phyloP scores from a whole-genome alignment of 2,797 vertebrate species.

The Crocodylus rhombifer region DNA sequence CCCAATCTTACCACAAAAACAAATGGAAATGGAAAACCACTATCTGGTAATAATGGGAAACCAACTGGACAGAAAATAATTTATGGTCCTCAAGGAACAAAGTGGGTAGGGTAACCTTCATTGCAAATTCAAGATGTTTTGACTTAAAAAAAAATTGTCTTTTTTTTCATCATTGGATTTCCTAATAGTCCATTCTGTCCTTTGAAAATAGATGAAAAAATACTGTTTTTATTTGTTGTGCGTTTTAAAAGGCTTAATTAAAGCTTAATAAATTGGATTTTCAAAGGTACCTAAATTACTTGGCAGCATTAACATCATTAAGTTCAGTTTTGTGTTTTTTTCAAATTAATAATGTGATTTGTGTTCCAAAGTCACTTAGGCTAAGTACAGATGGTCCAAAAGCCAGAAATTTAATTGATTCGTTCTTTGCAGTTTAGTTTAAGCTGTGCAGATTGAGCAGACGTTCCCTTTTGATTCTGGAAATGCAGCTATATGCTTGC shows the following conservation, averaged over 20 bases:
- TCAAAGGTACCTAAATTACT: neutral
- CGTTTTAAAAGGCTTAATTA: slow-evolving; percentile 6
- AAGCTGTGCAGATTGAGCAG: too few relatives aligned
- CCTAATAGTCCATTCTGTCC: too few relatives aligned
- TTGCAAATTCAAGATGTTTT: slow-evolving; percentile 60
- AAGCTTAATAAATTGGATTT: neutral
- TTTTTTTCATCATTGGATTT: neutral
- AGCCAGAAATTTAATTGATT: too few relatives aligned
- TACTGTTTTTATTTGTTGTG: neutral
- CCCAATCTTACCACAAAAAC: slow-evolving; percentile 84
- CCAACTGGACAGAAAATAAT: slow-evolving; percentile 89
- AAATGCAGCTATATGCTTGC: too few relatives aligned
- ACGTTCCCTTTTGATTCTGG: too few relatives aligned
- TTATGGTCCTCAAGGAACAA: slow-evolving; percentile 94
- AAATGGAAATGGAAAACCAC: slow-evolving; percentile 84
- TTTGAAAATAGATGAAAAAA: neutral
- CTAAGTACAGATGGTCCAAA: too few relatives aligned
- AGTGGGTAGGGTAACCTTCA: slow-evolving; percentile 91
- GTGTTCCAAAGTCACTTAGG: neutral
- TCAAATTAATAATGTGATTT: neutral
- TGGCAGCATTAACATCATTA: neutral
- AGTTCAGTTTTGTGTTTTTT: neutral
- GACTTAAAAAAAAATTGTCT: slow-evolving; percentile 1
- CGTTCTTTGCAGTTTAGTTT: too few relatives aligned
- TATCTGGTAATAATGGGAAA: slow-evolving; percentile 83